These are phyloP conservation scores for Bombus cullumanus DNA, from an alignment of 1,140 invertebrate genomes.

Conservation along the genomic window DNA sequence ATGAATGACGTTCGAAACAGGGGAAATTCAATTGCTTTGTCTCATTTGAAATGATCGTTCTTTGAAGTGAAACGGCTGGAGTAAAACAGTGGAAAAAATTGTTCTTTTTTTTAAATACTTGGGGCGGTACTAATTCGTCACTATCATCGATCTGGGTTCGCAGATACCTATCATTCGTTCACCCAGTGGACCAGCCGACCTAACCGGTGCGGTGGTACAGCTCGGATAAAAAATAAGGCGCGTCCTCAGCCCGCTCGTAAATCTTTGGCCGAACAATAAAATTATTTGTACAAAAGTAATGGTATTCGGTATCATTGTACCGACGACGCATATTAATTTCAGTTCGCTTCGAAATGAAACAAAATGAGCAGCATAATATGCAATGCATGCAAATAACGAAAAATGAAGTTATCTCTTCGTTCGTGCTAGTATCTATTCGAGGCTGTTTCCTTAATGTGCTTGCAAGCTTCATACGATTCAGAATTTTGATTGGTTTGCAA, in stretches of 20 bases:
- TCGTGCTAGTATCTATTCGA: too few species aligned
- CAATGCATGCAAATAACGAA: background rate
- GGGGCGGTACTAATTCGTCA: slow-evolving; percentile 49
- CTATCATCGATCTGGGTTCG: slow-evolving; percentile 47
- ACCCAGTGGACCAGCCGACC: slow-evolving; percentile 42
- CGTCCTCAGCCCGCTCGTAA: background rate
- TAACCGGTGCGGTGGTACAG: slow-evolving; percentile 61
- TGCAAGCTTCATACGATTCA: background rate
- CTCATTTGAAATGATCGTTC: background rate
- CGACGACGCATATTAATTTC: background rate
- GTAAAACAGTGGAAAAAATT: background rate
- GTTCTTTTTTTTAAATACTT: slow-evolving; percentile 4
- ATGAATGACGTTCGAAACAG: background rate
- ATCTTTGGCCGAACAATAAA: slow-evolving; percentile 2
- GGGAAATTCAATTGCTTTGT: background rate
- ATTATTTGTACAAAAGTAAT: slow-evolving; percentile 19
- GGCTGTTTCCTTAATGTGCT: background rate
- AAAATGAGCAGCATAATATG: too few species aligned
- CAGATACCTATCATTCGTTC: slow-evolving; percentile 46
- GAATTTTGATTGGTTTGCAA: background rate
- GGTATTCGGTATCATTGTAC: background rate
- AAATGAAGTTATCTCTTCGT: background rate
- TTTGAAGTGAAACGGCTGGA: background rate
- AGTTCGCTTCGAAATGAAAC: background rate
- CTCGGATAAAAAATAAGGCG: slow-evolving; percentile 51